Base-by-base conservation (phyloP, 1,140 invertebrate genomes). In the Onthophagus taurus region DNA sequence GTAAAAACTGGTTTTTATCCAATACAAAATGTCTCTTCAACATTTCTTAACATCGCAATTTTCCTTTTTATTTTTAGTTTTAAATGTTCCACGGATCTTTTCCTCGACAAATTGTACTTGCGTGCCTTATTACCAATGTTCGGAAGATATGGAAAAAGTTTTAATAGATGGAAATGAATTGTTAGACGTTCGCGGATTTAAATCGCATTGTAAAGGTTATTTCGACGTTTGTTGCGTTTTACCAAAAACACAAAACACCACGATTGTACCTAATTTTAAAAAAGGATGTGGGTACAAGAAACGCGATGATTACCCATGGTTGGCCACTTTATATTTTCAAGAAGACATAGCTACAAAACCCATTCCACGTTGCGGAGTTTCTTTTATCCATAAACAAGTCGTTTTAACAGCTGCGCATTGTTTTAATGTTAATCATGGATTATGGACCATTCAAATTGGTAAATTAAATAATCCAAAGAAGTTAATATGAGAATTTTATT, bases 381-480 rank as follows among this genome's bases (percentile, higher is more conserved):
- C 61, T 9, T 48, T 64, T 23, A 61, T 64, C 12, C 61, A 64
- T 47, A 54, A 57, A 3, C 48, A 60, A 49, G 58, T 63, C 0
- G 59, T 57, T 5, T 13, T 64, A 7, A 64, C 61, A 8, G 61
- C 60, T 7, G 61, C 61, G 5, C 61, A 62, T 44, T 64, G 61
- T 45, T 50, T 61, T 5, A 6, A 23, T 8, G 8, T 31, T 6
- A 18, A 41, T 13, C 48, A 18, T 19, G 31, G 16, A 7, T 16
- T 24, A 24, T 43, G 24, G 17, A 31, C 19, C 6, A 17, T 43
- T 11, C 17, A 12, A 26, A 39, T 24, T 24, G 37, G 37, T 39
- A 23, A 24, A 21, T 23, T 18, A 4, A 21, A 36, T 31, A 31
- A 31, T 18, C n/a, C 14, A 13, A 9, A 24, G 33, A 24, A 33